Percentiles rank a stretch among this genome's conserved stretches.
Conservation (phyloP, 2,797 vertebrate genomes). For the Benthosema pterotum region DNA sequence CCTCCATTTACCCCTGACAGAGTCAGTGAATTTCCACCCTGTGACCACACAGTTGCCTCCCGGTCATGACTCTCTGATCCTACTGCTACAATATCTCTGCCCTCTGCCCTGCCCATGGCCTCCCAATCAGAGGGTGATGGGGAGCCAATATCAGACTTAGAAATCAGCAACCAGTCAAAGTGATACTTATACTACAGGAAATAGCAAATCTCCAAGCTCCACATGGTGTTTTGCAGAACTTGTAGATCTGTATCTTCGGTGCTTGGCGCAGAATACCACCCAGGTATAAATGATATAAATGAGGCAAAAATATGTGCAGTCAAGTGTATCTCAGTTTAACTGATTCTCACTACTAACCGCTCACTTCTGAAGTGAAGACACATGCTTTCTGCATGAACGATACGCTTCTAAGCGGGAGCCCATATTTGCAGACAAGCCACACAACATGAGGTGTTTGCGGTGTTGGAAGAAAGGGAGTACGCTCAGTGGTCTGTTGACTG, state of each 20-base stretch:
- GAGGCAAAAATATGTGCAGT: conserved; percentile 39
- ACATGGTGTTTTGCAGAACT: too few relatives aligned
- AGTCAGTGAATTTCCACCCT: conserved; percentile 66
- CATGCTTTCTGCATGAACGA: conserved; percentile 33
- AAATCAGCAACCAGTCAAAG: too few relatives aligned
- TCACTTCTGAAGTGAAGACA: conserved; percentile 2
- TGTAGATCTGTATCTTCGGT: too few relatives aligned
- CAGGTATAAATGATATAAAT: conserved; percentile 31
- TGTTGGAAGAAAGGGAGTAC: conserved; percentile 32
- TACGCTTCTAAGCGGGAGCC: conserved; percentile 40
- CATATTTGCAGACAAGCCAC: conserved; percentile 57
- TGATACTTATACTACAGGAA: too few relatives aligned
- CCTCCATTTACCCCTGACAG: conserved; percentile 57
- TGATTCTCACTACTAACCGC: too few relatives aligned
- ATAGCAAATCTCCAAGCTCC: too few relatives aligned
- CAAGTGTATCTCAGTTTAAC: conserved; percentile 38
- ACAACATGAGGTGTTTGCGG: conserved; percentile 41
- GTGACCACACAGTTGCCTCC: conserved; percentile 38
- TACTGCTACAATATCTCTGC: conserved; percentile 32
- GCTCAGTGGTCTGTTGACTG: conserved; percentile 56
- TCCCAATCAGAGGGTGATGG: conserved; percentile 47
- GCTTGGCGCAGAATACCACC: neutral
- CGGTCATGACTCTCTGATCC: conserved; percentile 45
- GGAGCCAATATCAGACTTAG: conserved; percentile 51
- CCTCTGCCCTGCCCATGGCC: conserved; percentile 27